These are phyloP conservation scores for Lasioglossum lativentre DNA, from an alignment of 2,888 invertebrate species.

Conservation along the genomic window DNA sequence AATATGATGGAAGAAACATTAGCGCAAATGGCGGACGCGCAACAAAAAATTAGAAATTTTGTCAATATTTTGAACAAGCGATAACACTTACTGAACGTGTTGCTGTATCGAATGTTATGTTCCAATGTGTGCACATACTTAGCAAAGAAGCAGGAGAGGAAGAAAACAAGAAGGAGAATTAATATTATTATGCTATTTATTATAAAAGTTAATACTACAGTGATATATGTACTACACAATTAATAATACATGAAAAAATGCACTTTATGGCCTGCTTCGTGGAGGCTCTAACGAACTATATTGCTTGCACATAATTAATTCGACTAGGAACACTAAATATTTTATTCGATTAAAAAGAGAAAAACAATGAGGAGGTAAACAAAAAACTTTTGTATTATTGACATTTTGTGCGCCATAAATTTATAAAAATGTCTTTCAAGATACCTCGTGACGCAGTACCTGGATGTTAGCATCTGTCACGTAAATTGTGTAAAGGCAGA, in stretches of 20 bases:
- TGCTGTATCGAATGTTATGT: slow-evolving; percentile 66
- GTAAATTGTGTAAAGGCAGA: slow-evolving; percentile 58
- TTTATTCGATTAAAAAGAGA: slow-evolving; percentile 34
- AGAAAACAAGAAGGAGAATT: slow-evolving; percentile 68
- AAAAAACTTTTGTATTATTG: slow-evolving; percentile 42
- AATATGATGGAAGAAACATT: slow-evolving; percentile 81
- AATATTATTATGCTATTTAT: slow-evolving; percentile 82
- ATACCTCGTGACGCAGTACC: slow-evolving; percentile 70
- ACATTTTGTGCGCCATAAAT: slow-evolving; percentile 52
- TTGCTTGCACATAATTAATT: slow-evolving; percentile 72
- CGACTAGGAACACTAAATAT: slow-evolving; percentile 51
- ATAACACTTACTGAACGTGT: slow-evolving; percentile 80
- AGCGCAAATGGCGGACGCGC: slow-evolving; percentile 76
- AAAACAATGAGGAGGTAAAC: not conserved
- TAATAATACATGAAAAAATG: slow-evolving; percentile 68
- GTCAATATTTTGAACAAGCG: slow-evolving; percentile 83
- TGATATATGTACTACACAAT: slow-evolving; percentile 72
- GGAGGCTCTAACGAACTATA: slow-evolving; percentile 67
- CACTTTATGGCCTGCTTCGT: slow-evolving; percentile 74
- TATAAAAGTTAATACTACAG: slow-evolving; percentile 74
- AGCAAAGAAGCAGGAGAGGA: slow-evolving; percentile 75
- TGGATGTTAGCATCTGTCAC: slow-evolving; percentile 67
- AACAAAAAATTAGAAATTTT: slow-evolving; percentile 78
- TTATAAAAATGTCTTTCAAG: slow-evolving; percentile 67
- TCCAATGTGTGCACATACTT: slow-evolving; percentile 73